Base-by-base conservation (phyloP, 2,888 invertebrate species). In the Drosophila imparisetae region DNA sequence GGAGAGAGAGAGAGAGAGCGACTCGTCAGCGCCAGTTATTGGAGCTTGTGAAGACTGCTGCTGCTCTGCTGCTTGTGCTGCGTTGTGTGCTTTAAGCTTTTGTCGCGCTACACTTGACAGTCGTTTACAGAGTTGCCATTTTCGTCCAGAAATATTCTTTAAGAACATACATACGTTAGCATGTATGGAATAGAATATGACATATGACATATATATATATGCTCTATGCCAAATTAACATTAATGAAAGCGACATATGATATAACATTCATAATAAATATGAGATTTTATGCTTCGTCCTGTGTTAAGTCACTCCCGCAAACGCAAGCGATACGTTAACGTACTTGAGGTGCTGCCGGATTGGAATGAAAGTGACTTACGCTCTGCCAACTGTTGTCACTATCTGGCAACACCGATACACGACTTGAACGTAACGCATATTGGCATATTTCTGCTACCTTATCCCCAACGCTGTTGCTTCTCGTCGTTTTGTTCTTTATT, bases 21-120 rank as follows among this genome's bases (percentile, higher is more conserved):
- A 27, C 32, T 60, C 66, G 69, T 45, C 66, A 62, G 64, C 61
- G 68, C 64, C 61, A 58, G 63, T 49, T 70, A 45, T 32, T 70
- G 49, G 36, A 62, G 65, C 65, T 65, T 61, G 27, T 34, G 59
- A 45, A 61, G 58, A 45, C 45, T 24, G 15, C 24, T 24, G 45
- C 21, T 45, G 6, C 42, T 40, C 13, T 45, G 15, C 42, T 54
- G 54, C 6, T 61, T 42, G 57, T 53, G 59, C 55, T 57, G 73
- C 52, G 68, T 65, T 62, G 54, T 58, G 58, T 66, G 62, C 59
- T 61, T 67, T 59, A 58, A 71, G 75, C 78, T 78, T 78, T 78
- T 78, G 75, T 78, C 75, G 78, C 78, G 53, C 75, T 64, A 75
- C 75, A 71, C 75, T 64, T 66, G 60, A 42, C 54, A 60, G 36